phyloP scores from a whole-genome alignment of 2,113 vertebrate genomes.

The Turdus rufiventris region DNA sequence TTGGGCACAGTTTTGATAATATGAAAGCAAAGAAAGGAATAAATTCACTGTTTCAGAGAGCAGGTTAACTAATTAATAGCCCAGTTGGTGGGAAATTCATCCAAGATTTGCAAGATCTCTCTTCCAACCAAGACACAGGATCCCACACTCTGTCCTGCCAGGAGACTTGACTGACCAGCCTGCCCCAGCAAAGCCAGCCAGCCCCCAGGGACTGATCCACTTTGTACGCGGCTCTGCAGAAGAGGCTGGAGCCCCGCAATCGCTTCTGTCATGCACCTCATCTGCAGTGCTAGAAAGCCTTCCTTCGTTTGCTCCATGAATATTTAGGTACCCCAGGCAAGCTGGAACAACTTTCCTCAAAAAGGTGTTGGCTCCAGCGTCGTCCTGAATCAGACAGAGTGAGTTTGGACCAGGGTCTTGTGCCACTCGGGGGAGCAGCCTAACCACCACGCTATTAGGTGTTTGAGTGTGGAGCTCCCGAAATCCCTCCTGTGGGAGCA shows the following conservation, averaged over 20 bases:
- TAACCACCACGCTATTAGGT: not conserved
- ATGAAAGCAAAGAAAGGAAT: not conserved
- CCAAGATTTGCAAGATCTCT: not conserved
- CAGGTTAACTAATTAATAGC: not conserved
- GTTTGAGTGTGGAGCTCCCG: not conserved
- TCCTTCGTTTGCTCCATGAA: not conserved
- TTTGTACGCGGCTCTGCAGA: rapidly evolving
- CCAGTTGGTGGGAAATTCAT: not conserved
- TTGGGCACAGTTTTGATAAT: not conserved
- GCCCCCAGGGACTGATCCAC: rapidly evolving
- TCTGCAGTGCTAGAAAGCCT: not conserved
- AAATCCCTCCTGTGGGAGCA: conserved; percentile 49
- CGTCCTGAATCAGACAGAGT: not conserved
- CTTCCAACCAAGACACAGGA: not conserved
- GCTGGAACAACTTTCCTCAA: not conserved
- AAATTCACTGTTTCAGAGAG: not conserved
- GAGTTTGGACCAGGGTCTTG: not conserved
- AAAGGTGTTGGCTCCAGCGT: not conserved
- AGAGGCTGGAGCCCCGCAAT: not conserved
- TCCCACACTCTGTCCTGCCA: not conserved
- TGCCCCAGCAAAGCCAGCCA: not conserved
- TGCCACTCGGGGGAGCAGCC: conserved; percentile 1
- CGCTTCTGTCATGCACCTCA: rapidly evolving
- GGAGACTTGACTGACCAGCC: not conserved
- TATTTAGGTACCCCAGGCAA: conserved; percentile 35